Percentiles rank a stretch among this genome's conserved stretches.
phyloP scores from a whole-genome alignment of 2,888 invertebrate species.

The Trissonchulus latispiculum region DNA sequence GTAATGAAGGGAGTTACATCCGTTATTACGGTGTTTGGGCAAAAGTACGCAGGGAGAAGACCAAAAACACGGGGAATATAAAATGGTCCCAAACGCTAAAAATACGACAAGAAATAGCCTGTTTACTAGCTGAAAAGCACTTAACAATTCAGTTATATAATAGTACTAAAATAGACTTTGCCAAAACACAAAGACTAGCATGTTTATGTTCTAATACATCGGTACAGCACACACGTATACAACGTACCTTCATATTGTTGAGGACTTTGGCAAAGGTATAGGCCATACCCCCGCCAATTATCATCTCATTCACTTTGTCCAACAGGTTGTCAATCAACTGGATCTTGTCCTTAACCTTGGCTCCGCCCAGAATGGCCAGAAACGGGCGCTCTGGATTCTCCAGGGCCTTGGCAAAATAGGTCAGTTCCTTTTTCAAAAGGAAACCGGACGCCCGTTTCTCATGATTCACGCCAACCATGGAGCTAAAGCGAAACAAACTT shows the following conservation, averaged over 20 bases:
- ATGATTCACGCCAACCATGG: slow-evolving; percentile 94
- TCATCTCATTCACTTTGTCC: slow-evolving; percentile 98
- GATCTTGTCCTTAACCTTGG: slow-evolving; percentile 98
- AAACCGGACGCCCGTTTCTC: slow-evolving; percentile 85
- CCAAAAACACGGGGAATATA: too few species aligned
- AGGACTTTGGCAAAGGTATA: slow-evolving; percentile 92
- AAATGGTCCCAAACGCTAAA: too few species aligned
- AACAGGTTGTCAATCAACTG: slow-evolving; percentile 90
- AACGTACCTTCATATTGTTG: slow-evolving; percentile 82
- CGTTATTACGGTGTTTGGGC: too few species aligned
- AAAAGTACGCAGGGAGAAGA: too few species aligned
- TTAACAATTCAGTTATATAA: too few species aligned
- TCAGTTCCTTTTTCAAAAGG: slow-evolving; percentile 86
- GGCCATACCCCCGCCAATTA: slow-evolving; percentile 99
- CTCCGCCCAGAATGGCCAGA: slow-evolving; percentile 94
- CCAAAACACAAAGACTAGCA: too few species aligned
- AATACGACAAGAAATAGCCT: too few species aligned
- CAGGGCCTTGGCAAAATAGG: slow-evolving; percentile 92
- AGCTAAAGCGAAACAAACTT: slow-evolving; percentile 55
- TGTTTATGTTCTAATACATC: too few species aligned
- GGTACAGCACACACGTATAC: too few species aligned
- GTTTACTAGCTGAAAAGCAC: too few species aligned
- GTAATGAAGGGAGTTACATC: too few species aligned
- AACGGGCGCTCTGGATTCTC: slow-evolving; percentile 93
- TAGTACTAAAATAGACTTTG: too few species aligned